A percentile compares a stretch with the other conserved stretches of the same genome.
These are phyloP conservation scores for Lasiurus borealis DNA, from an alignment of 2,113 vertebrate species.

Conservation along the genomic window DNA sequence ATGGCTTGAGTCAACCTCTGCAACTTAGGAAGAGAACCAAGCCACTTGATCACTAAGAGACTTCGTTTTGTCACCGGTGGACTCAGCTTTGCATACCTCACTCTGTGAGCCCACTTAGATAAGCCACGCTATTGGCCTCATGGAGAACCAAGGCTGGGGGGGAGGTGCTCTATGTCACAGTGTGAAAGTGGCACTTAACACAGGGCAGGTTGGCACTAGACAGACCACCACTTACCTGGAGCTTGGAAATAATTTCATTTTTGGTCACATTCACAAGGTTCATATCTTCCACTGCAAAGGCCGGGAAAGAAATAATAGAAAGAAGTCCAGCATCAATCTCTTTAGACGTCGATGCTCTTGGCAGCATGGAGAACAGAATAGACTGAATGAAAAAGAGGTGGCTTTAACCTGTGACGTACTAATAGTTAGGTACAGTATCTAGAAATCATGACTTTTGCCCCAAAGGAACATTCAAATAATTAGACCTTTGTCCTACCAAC, in stretches of 20 bases:
- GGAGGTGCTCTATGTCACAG: neutral
- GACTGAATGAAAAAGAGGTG: conserved; percentile 88
- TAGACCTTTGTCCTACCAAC: conserved; percentile 9
- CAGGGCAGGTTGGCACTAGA: neutral
- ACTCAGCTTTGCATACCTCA: neutral
- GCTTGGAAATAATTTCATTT: conserved; percentile 96
- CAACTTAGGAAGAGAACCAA: neutral
- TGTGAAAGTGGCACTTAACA: neutral
- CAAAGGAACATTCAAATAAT: neutral
- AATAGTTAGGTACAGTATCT: neutral
- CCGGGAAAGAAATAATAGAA: conserved; percentile 97
- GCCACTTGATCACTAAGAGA: neutral
- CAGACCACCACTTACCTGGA: conserved; percentile 91
- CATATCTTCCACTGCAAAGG: conserved; percentile 97
- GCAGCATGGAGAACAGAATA: conserved; percentile 98
- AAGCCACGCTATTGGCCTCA: neutral
- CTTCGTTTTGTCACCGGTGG: neutral
- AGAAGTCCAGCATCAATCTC: conserved; percentile 98
- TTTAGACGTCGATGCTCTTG: conserved; percentile 97
- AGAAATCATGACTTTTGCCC: neutral
- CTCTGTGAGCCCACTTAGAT: neutral
- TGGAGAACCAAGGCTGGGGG: neutral
- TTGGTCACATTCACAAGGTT: conserved; percentile 96
- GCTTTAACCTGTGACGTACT: conserved; percentile 9
- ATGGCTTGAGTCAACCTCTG: neutral